phyloP scores from a whole-genome alignment of 2,113 vertebrate genomes.

The Coturnix japonica region DNA sequence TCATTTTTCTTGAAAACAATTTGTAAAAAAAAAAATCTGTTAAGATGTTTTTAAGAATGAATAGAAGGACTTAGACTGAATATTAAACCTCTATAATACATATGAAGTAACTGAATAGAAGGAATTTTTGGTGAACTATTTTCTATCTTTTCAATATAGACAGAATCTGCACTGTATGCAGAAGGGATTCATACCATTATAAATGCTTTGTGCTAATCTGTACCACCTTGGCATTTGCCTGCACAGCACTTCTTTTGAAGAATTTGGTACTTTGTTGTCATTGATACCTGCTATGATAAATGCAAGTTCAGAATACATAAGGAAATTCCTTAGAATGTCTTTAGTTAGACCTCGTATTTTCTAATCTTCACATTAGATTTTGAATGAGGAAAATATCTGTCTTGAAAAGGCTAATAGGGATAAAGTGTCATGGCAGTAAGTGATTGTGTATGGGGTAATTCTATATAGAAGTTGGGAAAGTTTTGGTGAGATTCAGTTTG shows the following conservation, averaged over 20 bases:
- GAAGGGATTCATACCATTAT: background rate
- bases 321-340: background rate
- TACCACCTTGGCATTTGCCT: background rate
- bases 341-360: accelerated
- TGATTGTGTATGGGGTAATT: background rate
- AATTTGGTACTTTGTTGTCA: background rate
- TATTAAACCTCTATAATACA: background rate
- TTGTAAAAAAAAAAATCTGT: background rate
- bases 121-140: background rate
- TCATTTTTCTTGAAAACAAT: background rate
- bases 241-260: background rate
- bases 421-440: background rate
- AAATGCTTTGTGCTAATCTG: background rate
- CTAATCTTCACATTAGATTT: background rate
- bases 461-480: background rate
- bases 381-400: background rate
- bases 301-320: background rate
- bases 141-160: background rate
- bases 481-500: background rate
- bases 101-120: background rate
- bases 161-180: background rate
- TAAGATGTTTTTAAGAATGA: background rate
- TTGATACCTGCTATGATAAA: accelerated
- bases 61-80: background rate
- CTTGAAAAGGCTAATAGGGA: background rate